Conservation (phyloP, 2,113 vertebrate species). For the Hydropotes inermis region DNA sequence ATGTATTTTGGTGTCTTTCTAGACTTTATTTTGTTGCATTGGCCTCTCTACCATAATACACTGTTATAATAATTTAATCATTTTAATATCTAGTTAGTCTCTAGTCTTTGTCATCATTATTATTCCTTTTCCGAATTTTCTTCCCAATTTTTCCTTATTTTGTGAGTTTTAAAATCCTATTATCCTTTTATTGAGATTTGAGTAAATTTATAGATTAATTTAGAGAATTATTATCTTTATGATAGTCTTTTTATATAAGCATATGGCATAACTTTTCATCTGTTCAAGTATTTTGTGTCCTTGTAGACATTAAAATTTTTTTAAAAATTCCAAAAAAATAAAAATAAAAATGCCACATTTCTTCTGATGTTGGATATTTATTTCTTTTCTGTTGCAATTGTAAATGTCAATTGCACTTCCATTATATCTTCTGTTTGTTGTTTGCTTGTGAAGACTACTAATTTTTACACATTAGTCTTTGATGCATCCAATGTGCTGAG, state of each 20-base stretch:
- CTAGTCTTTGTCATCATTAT: neutral
- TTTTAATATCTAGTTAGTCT: neutral
- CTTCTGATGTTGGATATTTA: neutral
- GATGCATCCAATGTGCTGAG: neutral
- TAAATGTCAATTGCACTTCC: neutral
- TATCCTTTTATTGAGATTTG: neutral
- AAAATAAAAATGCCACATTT: neutral
- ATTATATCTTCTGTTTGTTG: neutral
- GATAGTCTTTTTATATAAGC: neutral
- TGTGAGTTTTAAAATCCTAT: neutral
- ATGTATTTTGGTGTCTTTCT: neutral
- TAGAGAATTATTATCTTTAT: neutral
- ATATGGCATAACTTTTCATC: neutral
- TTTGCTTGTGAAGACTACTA: neutral
- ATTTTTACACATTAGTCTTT: neutral
- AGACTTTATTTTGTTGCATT: neutral
- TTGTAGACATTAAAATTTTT: neutral
- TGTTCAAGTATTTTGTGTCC: neutral
- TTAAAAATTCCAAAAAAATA: neutral
- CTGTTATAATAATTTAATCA: neutral
- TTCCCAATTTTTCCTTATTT: neutral
- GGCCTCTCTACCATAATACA: neutral
- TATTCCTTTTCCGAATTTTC: neutral
- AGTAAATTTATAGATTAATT: neutral
- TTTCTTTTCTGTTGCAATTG: neutral